Base-by-base conservation (phyloP, 2,888 invertebrate genomes). In the Mythimna vitellina region DNA sequence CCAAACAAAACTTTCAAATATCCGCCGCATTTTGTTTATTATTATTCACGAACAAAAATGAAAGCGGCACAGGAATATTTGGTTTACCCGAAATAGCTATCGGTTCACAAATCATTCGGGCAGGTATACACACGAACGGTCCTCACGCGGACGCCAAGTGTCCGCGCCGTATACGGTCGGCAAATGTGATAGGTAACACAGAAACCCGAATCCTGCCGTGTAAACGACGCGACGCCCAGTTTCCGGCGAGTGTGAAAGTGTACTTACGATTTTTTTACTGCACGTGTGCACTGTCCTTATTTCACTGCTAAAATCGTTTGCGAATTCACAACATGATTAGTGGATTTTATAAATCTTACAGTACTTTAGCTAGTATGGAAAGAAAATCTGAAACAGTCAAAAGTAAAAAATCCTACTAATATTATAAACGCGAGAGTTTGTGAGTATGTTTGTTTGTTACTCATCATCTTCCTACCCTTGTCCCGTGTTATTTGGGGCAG, bases 71-170 rank as follows among this genome's bases (percentile, higher is more conserved):
- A 84, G 89, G 90, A 90, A 92, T 93, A 93, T 94, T 95, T 93
- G 87, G 90, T 91, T 92, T 90, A 91, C 92, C 92, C 87, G 86
- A 93, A 96, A 96, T 95, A 95, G 94, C 93, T 95, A 93, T 94
- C 93, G 89, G 86, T 87, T 89, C 90, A 93, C 92, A 92, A 93
- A 94, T 94, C 93, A 92, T 91, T 91, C 82, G 79, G 83, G 88
- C 93, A 93, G 92, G 93, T 93, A n/a, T n/a, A 91, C 87, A 88
- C 88, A 72, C 72, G 62, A 58, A 54, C 62, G 65, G 76, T 25
- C 53, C 35, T 17, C 68, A 75, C 67, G 65, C 72, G 69, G 80
- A 74, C 80, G 78, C 80, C 65, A 77, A 78, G 70, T 83, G 81
- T 73, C 78, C 78, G 73, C 65, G 32, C 83, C 86, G 64, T 85